Evolutionary conservation across 2,888 invertebrate genomes (phyloP).

Genomic region (Syritta pipiens): DNA sequence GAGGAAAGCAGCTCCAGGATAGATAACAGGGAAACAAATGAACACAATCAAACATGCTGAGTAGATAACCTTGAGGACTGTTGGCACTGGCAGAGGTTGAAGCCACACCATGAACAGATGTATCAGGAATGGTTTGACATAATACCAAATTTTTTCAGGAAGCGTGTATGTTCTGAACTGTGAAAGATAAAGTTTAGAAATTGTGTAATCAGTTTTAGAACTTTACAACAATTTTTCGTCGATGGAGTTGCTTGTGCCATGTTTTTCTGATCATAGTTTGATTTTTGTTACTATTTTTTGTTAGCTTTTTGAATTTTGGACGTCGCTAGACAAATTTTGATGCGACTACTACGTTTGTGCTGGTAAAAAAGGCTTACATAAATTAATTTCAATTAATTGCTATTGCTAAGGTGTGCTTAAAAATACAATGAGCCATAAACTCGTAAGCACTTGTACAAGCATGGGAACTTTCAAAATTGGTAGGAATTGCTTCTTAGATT

Average conservation of each 20-base stretch:
- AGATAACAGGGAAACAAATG: conserved; percentile 39
- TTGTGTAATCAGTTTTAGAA: not conserved
- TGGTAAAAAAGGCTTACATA: too few relatives aligned
- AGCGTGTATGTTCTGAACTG: conserved; percentile 39
- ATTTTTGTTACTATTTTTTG: not conserved
- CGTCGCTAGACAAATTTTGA: too few relatives aligned
- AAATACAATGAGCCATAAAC: too few relatives aligned
- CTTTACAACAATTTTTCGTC: conserved; percentile 57
- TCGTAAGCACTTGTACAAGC: too few relatives aligned
- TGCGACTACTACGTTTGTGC: too few relatives aligned
- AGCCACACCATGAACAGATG: conserved; percentile 46
- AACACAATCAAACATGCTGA: conserved; percentile 29
- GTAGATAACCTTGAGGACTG: conserved; percentile 30
- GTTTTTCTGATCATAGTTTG: conserved; percentile 44
- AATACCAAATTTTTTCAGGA: conserved; percentile 21
- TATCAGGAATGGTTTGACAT: conserved; percentile 36
- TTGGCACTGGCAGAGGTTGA: conserved; percentile 41
- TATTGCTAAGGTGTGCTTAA: too few relatives aligned
- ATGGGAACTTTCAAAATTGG: too few relatives aligned
- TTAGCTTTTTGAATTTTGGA: too few relatives aligned
- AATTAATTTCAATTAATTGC: too few relatives aligned
- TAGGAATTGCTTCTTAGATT: too few relatives aligned
- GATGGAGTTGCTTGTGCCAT: conserved; percentile 46
- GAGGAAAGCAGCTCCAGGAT: conserved; percentile 28
- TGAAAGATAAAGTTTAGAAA: not conserved